Conservation (phyloP, 2,797 vertebrate species). For the Pelochelys cantorii region DNA sequence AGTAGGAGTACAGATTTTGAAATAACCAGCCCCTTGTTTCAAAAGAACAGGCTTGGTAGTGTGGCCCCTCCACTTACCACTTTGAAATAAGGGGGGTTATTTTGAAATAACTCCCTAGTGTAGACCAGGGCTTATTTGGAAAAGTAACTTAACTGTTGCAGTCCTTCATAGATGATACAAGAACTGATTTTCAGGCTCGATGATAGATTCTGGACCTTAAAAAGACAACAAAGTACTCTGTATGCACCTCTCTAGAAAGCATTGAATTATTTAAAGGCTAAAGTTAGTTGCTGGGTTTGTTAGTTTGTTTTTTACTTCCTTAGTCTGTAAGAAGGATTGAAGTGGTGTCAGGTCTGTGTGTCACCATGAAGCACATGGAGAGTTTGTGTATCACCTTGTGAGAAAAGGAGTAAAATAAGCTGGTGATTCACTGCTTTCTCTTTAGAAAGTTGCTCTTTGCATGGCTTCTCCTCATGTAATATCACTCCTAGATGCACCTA, state of each 20-base stretch:
- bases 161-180: background rate
- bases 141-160: background rate
- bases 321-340: constrained; percentile 25
- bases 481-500: constrained; percentile 14
- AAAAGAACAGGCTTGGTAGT: no score
- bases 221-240: background rate
- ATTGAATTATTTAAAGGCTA: constrained; percentile 28
- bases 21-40: no score
- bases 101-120: no score
- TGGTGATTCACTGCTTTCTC: constrained; percentile 43
- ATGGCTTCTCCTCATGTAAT: constrained; percentile 31
- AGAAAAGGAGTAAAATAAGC: constrained; percentile 43
- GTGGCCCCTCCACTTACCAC: no score
- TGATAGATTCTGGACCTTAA: background rate
- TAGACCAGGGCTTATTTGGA: background rate
- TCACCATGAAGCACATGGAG: constrained; percentile 51
- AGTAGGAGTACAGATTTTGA: no score
- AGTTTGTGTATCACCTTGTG: constrained; percentile 44
- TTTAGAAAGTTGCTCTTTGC: constrained; percentile 47
- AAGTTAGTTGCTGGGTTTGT: constrained; percentile 21
- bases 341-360: constrained; percentile 41
- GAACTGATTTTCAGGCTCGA: background rate
- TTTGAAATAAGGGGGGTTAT: no score
- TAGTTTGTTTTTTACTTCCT: constrained; percentile 45
- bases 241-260: background rate